Conservation (phyloP, 2,113 vertebrate species). For the Microtus pennsylvanicus region DNA sequence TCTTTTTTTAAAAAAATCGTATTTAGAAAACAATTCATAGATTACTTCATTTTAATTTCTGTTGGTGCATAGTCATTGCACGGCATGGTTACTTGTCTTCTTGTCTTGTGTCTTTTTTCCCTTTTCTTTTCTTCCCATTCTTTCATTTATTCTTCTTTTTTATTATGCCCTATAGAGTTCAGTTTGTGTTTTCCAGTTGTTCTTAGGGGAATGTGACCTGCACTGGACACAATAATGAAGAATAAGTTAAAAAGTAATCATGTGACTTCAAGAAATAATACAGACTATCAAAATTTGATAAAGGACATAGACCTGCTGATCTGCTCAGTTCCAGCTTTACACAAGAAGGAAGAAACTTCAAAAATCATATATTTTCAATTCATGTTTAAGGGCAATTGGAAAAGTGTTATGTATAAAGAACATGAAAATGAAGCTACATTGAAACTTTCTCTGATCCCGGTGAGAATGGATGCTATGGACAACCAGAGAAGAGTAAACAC, state of each 20-base stretch:
- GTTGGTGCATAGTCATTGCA: not conserved
- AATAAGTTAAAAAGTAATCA: not conserved
- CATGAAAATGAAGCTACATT: not conserved
- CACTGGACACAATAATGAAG: not conserved
- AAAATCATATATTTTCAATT: not conserved
- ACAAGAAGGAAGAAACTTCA: not conserved
- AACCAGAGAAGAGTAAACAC: not conserved
- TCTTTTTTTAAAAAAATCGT: not conserved
- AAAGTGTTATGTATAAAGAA: not conserved
- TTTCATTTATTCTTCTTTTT: not conserved
- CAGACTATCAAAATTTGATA: not conserved
- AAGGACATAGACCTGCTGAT: not conserved
- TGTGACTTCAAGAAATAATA: not conserved
- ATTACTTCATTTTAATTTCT: not conserved
- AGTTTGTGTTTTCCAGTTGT: not conserved
- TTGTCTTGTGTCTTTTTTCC: too few species aligned
- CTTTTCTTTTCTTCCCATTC: too few species aligned
- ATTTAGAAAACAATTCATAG: not conserved
- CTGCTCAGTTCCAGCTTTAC: not conserved
- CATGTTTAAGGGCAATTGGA: too few species aligned
- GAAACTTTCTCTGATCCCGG: not conserved
- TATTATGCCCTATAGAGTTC: not conserved
- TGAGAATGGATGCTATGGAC: not conserved
- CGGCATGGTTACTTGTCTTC: not conserved
- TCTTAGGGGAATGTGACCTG: not conserved